Evolutionary conservation across 2,113 vertebrate genomes (phyloP).

Genomic region (Ramphastos sulfuratus): DNA sequence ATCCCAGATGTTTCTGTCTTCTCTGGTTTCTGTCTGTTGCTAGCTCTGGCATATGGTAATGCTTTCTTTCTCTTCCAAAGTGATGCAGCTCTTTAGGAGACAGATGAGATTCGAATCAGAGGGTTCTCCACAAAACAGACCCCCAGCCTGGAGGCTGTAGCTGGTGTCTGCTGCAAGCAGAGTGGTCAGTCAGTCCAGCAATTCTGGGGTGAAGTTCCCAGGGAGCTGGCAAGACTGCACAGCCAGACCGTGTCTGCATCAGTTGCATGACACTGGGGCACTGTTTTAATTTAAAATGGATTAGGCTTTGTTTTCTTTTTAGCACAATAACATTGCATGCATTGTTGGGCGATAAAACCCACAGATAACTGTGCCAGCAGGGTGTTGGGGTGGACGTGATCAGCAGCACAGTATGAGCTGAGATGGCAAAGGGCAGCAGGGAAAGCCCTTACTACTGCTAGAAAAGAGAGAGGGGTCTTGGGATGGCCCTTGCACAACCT

Average conservation of each 20-base stretch:
- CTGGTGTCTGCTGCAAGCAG: not conserved
- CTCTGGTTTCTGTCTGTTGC: not conserved
- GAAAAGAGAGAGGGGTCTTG: not conserved
- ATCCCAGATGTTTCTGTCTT: not conserved
- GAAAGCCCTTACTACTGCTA: not conserved
- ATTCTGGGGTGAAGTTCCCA: not conserved
- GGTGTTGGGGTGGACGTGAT: constrained; percentile 38
- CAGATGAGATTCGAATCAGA: not conserved
- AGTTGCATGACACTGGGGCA: constrained; percentile 35
- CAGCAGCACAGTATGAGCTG: not conserved
- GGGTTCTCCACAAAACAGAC: not conserved
- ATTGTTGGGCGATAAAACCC: constrained; percentile 65
- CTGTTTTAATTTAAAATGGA: constrained; percentile 72
- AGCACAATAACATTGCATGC: constrained; percentile 64
- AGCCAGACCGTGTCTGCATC: constrained; percentile 18
- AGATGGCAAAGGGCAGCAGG: accelerated
- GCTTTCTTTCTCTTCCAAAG: not conserved
- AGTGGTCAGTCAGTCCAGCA: not conserved
- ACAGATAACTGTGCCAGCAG: constrained; percentile 36
- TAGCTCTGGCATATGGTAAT: not conserved
- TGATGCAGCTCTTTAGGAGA: not conserved
- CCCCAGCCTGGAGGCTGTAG: not conserved
- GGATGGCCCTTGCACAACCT: not conserved
- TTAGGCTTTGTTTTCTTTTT: constrained; percentile 66
- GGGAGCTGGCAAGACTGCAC: not conserved